Evolutionary conservation across 1,140 invertebrate genomes (phyloP), one percentile per base, ranked within the genome.

Genomic region (Helicoverpa armigera): DNA sequence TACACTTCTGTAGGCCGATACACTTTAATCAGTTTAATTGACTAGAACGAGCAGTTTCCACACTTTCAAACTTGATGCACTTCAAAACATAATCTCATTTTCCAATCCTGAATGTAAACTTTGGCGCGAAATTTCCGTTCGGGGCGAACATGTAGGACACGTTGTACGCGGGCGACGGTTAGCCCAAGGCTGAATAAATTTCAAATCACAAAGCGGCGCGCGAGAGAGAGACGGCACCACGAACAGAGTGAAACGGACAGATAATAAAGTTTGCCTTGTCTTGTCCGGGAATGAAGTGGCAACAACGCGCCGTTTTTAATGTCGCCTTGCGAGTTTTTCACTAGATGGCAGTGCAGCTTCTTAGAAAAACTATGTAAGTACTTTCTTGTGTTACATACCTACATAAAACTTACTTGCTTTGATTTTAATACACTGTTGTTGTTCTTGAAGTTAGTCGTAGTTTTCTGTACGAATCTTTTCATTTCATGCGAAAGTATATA

Each of bases 151-250:
- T 82, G 23, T 23, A 23, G 85, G 79, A 83, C 81, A 90, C 89
- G 88, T 87, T 83, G 84, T 83, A 83, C 81, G 79, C 86, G 86
- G 86, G 85, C 90, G 85, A 89, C 92, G 88, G 90, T 90, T 88
- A 80, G 84, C 85, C 83, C 89, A 88, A 89, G 86, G 90, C 91
- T 91, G 87, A 81, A 84, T 72, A 80, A 73, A 76, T 81, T 82
- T 82, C 83, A 82, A 81, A 75, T 80, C 79, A 78, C 79, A 72
- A 75, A 78, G 69, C 76, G 50, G 54, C 63, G 78, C 35, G 85
- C 60, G 80, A 18, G 82, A 88, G 50, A 84, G 87, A 87, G 85
- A 86, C 56, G 18, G 54, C 74, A 58, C 10, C 53, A 83, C 23
- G 53, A 77, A 48, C 78, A 35, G 74, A 72, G 31, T 77, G 60